Evolutionary conservation across 2,888 invertebrate species (phyloP), one percentile per base, ranked within the genome.

Genomic region (Drosophila pseudotakahashii): DNA sequence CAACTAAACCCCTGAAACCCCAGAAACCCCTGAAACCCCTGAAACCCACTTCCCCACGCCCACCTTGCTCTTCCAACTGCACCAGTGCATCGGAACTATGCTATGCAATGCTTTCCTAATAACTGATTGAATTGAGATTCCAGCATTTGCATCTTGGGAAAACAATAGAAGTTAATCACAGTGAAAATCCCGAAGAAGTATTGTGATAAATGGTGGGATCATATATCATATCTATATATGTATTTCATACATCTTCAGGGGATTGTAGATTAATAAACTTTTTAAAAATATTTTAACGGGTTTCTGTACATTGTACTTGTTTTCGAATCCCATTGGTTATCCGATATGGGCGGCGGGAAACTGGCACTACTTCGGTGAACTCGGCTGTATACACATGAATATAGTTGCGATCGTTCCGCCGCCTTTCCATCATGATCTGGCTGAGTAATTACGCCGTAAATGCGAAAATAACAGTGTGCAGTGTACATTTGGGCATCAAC

Each of bases 391-490:
- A 47, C 32, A 61, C 10, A 32, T 7, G 10, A 14, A 11, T 7
- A 7, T 14, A 23, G 14, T 10, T 19, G 16, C 53, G 14, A 47
- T 41, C 23, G 61, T 16, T 16, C 53, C n/a, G 13, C 30, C 34
- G 37, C 9, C 11, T n/a, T 53, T 26, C n/a, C 34, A 53, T 66
- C 53, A 67, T 23, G 34, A 53, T 47, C 45, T 26, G 45, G 37
- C 41, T 44, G 71, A 68, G 68, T 67, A 66, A 66, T 66, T 66
- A 53, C 66, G 66, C 53, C 68, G 66, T 41, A 66, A 66, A 68
- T 63, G 62, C 63, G 45, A 63, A 62, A 63, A 67, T 52, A 44
- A 37, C 64, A 39, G 50, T 44, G 39, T 61, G 59, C 61, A 44
- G 44, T 30, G 36, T 57, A 37, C 44, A 37, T 16, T 19, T 19